phyloP scores from a whole-genome alignment of 37 sponge, comb jelly and placozoan genomes.

The Aplysina aerophoba region DNA sequence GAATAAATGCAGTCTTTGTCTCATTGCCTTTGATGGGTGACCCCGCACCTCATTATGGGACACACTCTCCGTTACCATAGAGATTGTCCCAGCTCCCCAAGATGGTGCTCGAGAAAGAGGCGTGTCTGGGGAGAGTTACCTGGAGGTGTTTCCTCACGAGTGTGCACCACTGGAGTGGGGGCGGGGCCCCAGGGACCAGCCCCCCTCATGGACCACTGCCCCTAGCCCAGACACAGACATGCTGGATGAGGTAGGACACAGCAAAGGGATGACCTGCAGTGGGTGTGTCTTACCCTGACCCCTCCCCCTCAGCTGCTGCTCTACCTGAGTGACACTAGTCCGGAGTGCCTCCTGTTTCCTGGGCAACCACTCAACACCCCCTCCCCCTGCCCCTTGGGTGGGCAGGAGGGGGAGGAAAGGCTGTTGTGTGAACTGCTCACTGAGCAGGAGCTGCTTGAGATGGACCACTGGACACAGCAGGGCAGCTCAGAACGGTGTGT shows the following conservation, averaged over 20 bases:
- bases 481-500: too few species aligned
- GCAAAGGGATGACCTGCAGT: too few species aligned
- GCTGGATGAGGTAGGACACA: constrained; percentile 19
- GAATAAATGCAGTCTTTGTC: too few species aligned
- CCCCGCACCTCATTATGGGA: too few species aligned
- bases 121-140: too few species aligned
- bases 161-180: too few species aligned
- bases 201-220: background rate
- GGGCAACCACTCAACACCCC: constrained; percentile 52
- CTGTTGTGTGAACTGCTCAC: constrained; percentile 16
- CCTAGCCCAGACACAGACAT: constrained; percentile 12
- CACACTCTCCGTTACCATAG: too few species aligned
- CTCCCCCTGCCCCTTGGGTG: constrained; percentile 28
- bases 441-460: constrained; percentile 46
- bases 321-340: constrained; percentile 74
- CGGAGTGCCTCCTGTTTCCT: constrained; percentile 70
- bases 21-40: too few species aligned
- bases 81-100: too few species aligned
- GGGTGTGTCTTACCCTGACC: background rate
- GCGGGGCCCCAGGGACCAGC: background rate
- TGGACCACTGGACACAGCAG: background rate
- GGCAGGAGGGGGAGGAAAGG: constrained; percentile 30
- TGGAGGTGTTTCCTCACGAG: too few species aligned
- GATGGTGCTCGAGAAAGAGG: too few species aligned
- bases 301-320: constrained; percentile 54